phyloP scores from a whole-genome alignment of 2,888 invertebrate genomes.

The Megamerina dolium region DNA sequence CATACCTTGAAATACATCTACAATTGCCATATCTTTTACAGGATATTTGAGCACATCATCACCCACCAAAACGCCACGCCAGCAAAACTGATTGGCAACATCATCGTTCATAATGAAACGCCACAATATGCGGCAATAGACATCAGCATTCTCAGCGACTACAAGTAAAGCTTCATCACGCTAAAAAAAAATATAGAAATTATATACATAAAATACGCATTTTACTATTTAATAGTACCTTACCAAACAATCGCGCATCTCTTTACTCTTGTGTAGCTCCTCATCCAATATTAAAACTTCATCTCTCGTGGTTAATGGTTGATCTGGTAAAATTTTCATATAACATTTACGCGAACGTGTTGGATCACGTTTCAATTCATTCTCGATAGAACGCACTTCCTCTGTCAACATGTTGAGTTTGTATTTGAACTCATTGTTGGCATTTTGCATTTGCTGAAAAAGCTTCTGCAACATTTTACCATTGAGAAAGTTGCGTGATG shows the following conservation, averaged over 20 bases:
- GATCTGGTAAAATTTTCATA: conserved; percentile 17
- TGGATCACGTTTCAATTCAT: conserved; percentile 11
- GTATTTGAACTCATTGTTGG: conserved; percentile 15
- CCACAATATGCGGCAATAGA: conserved; percentile 16
- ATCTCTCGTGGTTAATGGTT: conserved; percentile 14
- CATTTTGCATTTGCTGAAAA: conserved; percentile 14
- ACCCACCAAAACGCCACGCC: conserved; percentile 17
- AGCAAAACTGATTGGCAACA: conserved; percentile 17
- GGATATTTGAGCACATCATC: conserved; percentile 17
- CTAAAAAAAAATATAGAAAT: neutral
- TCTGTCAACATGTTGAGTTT: conserved; percentile 15
- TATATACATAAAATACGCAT: no score
- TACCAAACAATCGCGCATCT: conserved; percentile 18
- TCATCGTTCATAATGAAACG: conserved; percentile 18
- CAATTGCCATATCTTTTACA: conserved; percentile 15
- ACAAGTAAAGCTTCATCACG: conserved; percentile 17
- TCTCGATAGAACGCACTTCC: conserved; percentile 9
- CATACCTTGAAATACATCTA: conserved; percentile 18
- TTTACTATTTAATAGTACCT: no score
- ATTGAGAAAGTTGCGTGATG: no score
- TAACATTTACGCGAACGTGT: conserved; percentile 11
- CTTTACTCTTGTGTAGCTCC: conserved; percentile 17
- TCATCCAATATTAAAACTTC: conserved; percentile 17
- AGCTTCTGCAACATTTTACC: conserved; percentile 13
- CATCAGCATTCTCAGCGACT: conserved; percentile 12